These are phyloP conservation scores for Philopotamus ludificatus DNA, from an alignment of 1,140 invertebrate genomes.

Conservation along the genomic window DNA sequence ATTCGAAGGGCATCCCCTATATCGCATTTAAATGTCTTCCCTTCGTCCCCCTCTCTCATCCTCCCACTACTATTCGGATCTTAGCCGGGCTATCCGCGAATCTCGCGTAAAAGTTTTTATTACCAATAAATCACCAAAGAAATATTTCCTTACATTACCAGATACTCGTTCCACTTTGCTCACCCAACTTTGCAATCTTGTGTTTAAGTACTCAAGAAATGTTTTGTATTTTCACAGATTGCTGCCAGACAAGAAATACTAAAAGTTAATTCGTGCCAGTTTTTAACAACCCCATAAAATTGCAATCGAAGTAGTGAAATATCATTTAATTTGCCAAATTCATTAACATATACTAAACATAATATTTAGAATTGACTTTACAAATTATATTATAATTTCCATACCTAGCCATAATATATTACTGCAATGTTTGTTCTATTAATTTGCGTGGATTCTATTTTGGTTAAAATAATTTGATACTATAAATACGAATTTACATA, in stretches of 20 bases:
- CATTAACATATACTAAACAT: no score
- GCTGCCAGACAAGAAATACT: not conserved
- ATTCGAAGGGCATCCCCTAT: constrained; percentile 6
- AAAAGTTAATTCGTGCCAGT: no score
- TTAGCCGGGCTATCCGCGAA: constrained; percentile 10
- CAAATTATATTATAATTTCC: no score
- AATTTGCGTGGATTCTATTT: no score
- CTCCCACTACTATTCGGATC: not conserved
- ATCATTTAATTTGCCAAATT: not conserved
- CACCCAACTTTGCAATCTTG: constrained; percentile 23
- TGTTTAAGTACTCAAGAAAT: constrained; percentile 24
- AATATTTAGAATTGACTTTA: no score
- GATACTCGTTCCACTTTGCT: constrained; percentile 13
- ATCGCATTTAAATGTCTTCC: constrained; percentile 10
- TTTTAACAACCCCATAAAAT: not conserved
- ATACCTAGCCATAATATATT: no score
- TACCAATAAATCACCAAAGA: constrained; percentile 30
- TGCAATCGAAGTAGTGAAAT: not conserved
- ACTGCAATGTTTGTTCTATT: no score
- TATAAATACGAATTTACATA: no score
- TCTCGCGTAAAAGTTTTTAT: constrained; percentile 24
- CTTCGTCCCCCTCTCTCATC: not conserved
- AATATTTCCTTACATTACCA: constrained; percentile 28
- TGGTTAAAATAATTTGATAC: no score
- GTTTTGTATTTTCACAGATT: constrained; percentile 17